These are phyloP conservation scores for Arrhopalites spinosus DNA, from an alignment of 2,888 invertebrate species.

Conservation along the genomic window DNA sequence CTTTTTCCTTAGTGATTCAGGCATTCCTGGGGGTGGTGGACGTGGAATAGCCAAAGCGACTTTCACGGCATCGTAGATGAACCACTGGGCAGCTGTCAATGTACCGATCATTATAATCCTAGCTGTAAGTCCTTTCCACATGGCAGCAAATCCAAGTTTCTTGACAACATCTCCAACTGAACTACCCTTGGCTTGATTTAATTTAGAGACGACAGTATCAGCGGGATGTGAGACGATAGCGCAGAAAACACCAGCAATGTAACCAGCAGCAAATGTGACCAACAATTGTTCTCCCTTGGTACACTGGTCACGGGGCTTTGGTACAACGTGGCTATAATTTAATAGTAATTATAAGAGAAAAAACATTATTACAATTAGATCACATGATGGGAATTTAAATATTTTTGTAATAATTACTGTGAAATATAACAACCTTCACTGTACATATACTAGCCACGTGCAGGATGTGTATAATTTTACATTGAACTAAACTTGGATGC, in stretches of 20 bases:
- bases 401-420: too few relatives aligned
- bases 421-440: too few relatives aligned
- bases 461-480: too few relatives aligned
- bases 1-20: constrained; percentile 83
- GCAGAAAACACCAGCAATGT: constrained; percentile 99
- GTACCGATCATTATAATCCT: constrained; percentile 94
- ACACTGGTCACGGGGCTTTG: constrained; percentile 90
- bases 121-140: constrained; percentile 82
- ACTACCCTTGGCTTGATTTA: constrained; percentile 87
- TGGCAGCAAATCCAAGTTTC: constrained; percentile 71
- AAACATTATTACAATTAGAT: too few relatives aligned
- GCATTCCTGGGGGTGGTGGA: constrained; percentile 96
- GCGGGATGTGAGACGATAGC: constrained; percentile 99
- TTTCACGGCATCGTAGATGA: constrained; percentile 89
- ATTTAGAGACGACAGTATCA: constrained; percentile 94
- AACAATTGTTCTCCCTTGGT: constrained; percentile 89
- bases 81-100: constrained; percentile 90
- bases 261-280: constrained; percentile 94
- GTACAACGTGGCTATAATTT: constrained; percentile 74
- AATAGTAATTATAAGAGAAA: not conserved
- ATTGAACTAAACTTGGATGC: too few relatives aligned
- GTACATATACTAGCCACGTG: too few relatives aligned
- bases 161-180: constrained; percentile 74
- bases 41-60: constrained; percentile 84
- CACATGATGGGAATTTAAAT: too few relatives aligned